Percentiles rank a stretch among this genome's conserved stretches.
Evolutionary conservation across 1,140 invertebrate species (phyloP).

Genomic region (Trichogramma pretiosum): DNA sequence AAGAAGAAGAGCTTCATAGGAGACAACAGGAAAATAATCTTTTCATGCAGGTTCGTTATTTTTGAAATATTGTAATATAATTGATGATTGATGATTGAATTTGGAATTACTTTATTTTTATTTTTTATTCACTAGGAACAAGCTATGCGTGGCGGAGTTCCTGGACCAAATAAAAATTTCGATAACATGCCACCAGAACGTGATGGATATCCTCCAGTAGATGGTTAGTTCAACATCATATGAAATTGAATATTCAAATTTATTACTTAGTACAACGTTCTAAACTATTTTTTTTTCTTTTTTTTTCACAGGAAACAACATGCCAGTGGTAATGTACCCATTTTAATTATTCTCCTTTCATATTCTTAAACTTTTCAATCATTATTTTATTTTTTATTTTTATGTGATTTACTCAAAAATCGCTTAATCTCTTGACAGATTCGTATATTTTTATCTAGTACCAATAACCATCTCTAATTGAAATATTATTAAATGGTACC

Average conservation of each 20-base stretch:
- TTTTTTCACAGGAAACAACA: conserved; percentile 38
- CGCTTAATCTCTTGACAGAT: too few relatives aligned
- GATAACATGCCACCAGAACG: conserved; percentile 39
- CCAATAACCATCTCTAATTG: too few relatives aligned
- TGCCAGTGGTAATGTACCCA: conserved; percentile 41
- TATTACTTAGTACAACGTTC: not conserved
- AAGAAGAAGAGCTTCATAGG: conserved; percentile 74
- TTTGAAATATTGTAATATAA: not conserved
- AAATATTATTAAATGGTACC: too few relatives aligned
- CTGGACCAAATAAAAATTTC: conserved; percentile 35
- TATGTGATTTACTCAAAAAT: too few relatives aligned
- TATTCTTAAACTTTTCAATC: conserved; percentile 4
- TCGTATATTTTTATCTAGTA: too few relatives aligned
- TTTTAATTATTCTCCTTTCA: conserved; percentile 6
- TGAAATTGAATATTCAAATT: not conserved
- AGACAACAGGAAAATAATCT: conserved; percentile 73
- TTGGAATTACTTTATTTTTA: conserved; percentile 12
- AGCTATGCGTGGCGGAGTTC: conserved; percentile 34
- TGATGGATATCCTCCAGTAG: conserved; percentile 38
- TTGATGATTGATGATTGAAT: not conserved
- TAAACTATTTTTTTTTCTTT: conserved; percentile 11
- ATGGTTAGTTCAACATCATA: conserved; percentile 30
- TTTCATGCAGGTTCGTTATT: conserved; percentile 59
- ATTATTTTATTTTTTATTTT: conserved; percentile 14
- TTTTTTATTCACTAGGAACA: conserved; percentile 34